phyloP scores from a whole-genome alignment of 2,888 invertebrate species.

The Poecilobothrus nobilitatus region DNA sequence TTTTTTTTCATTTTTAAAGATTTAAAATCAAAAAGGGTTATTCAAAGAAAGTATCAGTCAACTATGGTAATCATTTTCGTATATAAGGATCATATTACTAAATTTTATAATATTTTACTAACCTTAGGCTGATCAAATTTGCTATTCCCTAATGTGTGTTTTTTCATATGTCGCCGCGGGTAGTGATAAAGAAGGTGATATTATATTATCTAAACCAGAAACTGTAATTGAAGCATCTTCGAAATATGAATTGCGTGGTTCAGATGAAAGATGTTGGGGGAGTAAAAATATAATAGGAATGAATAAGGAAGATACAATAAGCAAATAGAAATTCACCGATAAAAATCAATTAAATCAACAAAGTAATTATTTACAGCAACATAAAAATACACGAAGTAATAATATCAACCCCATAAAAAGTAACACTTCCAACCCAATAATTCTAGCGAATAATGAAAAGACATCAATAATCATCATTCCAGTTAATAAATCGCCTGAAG shows the following conservation, averaged over 20 bases:
- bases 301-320: too few relatives aligned
- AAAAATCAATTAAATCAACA: too few relatives aligned
- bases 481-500: conserved; percentile 44
- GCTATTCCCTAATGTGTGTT: conserved; percentile 97
- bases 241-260: too few relatives aligned
- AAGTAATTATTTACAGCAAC: conserved; percentile 17
- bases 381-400: too few relatives aligned
- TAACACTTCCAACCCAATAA: conserved; percentile 33
- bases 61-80: conserved; percentile 68
- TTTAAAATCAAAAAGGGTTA: conserved; percentile 93
- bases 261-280: too few relatives aligned
- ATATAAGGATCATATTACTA: background rate
- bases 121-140: conserved; percentile 92
- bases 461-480: conserved; percentile 39
- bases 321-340: too few relatives aligned
- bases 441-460: conserved; percentile 28
- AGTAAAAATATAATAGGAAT: too few relatives aligned
- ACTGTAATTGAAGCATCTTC: too few relatives aligned
- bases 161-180: conserved; percentile 98
- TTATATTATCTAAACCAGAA: conserved; percentile 17
- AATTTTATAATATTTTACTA: conserved; percentile 9
- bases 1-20: conserved; percentile 55
- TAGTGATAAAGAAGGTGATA: conserved; percentile 7
- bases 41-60: conserved; percentile 95
- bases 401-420: conserved; percentile 20